phyloP scores from a whole-genome alignment of 2,797 vertebrate genomes.

The Dendrocincla fuliginosa region DNA sequence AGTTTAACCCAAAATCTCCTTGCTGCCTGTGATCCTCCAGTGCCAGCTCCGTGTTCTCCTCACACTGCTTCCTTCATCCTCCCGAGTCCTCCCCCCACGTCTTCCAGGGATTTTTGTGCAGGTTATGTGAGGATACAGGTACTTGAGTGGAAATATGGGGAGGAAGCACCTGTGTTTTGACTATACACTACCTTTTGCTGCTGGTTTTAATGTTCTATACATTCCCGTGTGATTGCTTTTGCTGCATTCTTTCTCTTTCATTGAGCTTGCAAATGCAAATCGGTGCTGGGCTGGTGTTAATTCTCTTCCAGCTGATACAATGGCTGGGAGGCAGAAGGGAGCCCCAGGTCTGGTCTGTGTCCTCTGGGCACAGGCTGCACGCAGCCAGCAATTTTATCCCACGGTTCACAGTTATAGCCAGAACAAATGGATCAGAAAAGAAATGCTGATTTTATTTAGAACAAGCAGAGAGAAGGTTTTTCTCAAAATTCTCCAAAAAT shows the following conservation, averaged over 20 bases:
- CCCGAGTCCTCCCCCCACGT: not conserved
- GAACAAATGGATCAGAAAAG: not conserved
- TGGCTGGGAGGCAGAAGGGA: not conserved
- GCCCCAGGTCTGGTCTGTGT: not conserved
- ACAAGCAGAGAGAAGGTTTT: not conserved
- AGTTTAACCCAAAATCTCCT: not conserved
- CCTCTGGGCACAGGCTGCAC: not conserved
- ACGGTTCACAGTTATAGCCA: not conserved
- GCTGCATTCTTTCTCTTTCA: not conserved
- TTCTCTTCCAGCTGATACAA: slow-evolving; percentile 24
- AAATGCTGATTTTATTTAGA: not conserved
- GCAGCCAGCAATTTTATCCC: not conserved
- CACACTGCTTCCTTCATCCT: not conserved
- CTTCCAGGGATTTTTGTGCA: not conserved
- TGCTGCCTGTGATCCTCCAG: not conserved
- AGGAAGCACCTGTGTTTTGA: slow-evolving; percentile 26
- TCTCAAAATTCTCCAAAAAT: not conserved
- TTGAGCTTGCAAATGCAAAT: slow-evolving; percentile 25
- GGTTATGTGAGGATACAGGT: not conserved
- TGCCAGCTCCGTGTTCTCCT: not conserved
- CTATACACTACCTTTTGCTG: not conserved
- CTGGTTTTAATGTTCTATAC: slow-evolving; percentile 1
- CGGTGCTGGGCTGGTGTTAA: not conserved
- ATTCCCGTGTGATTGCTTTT: not conserved
- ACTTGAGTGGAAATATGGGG: not conserved